Conservation (phyloP, 1,140 invertebrate genomes). For the Zelostemma sp. region DNA sequence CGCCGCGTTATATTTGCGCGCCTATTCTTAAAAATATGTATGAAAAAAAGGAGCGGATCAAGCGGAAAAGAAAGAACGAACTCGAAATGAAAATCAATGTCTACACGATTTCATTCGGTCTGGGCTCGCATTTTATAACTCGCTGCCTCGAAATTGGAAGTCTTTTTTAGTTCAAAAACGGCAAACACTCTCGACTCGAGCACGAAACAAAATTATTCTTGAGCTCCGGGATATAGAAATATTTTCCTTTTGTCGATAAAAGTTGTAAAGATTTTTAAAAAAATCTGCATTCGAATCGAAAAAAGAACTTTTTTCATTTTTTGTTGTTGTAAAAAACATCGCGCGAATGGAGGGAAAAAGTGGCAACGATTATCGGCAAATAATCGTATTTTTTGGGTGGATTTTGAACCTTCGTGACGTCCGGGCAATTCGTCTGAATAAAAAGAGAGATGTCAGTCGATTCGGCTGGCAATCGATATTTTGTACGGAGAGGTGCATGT, state of each 20-base stretch:
- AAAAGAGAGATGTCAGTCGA: background rate
- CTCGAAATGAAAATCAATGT: background rate
- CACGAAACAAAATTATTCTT: background rate
- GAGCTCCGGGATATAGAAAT: background rate
- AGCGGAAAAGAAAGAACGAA: background rate
- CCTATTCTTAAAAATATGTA: background rate
- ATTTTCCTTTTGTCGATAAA: background rate
- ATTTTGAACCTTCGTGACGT: too few relatives aligned
- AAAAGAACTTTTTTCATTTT: background rate
- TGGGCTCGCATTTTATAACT: background rate
- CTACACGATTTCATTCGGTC: background rate
- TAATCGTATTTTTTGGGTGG: too few relatives aligned
- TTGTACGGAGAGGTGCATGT: conserved; percentile 4
- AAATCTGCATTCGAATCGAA: background rate
- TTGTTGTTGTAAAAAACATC: background rate
- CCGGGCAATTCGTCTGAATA: background rate
- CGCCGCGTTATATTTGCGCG: too few relatives aligned
- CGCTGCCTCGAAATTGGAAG: background rate
- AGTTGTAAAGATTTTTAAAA: background rate
- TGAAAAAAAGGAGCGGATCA: background rate
- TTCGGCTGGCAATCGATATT: conserved; percentile 8
- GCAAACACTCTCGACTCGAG: background rate
- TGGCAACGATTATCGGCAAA: background rate
- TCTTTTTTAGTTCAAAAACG: background rate
- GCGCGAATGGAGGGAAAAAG: background rate